phyloP scores from a whole-genome alignment of 2,113 vertebrate species.

The Halcyon senegalensis region DNA sequence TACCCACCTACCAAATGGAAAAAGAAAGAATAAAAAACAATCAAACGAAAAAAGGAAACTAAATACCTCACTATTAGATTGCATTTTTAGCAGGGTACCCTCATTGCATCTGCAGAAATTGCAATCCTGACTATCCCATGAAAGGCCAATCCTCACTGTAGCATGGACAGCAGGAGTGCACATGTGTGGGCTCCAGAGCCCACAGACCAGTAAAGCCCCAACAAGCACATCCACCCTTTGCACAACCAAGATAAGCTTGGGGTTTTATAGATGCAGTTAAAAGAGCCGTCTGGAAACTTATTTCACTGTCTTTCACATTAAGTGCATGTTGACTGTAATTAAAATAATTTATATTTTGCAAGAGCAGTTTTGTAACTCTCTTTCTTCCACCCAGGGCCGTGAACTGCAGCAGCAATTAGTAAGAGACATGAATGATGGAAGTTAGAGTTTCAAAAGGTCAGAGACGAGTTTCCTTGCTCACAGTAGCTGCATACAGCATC shows the following conservation, averaged over 20 bases:
- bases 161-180: background rate
- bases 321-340: slow-evolving; percentile 21
- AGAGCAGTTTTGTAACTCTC: background rate
- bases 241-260: background rate
- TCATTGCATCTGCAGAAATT: background rate
- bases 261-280: background rate
- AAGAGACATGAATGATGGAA: slow-evolving; percentile 26
- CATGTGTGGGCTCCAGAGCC: background rate
- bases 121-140: background rate
- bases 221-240: background rate
- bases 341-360: slow-evolving; percentile 39
- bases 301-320: background rate
- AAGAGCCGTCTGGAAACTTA: background rate
- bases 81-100: background rate
- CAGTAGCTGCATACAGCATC: background rate
- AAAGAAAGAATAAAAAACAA: background rate
- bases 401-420: slow-evolving; percentile 53
- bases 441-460: slow-evolving; percentile 18
- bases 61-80: background rate
- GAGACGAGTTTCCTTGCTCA: background rate
- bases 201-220: rapidly evolving
- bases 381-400: background rate
- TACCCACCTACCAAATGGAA: background rate
- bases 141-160: background rate
- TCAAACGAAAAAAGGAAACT: background rate